A percentile compares a stretch with the other conserved stretches of the same genome.
These are phyloP conservation scores for Ophion costatus DNA, from an alignment of 2,888 invertebrate genomes.

Conservation along the genomic window DNA sequence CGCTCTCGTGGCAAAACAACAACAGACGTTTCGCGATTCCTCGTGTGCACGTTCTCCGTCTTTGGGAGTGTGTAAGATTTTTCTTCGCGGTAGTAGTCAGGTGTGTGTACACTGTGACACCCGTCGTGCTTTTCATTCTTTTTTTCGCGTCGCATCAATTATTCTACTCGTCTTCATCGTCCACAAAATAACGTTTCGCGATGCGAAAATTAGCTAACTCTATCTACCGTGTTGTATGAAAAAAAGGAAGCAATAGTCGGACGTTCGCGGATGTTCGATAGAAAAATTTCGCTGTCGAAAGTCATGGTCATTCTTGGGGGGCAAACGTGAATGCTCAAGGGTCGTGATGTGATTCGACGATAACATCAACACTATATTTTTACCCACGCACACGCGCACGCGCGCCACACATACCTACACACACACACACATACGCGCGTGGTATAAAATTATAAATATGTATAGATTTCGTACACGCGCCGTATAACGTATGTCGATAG, in stretches of 20 bases:
- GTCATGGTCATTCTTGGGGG: constrained; percentile 76
- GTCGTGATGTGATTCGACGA: constrained; percentile 71
- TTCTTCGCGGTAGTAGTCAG: constrained; percentile 25
- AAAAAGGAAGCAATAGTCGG: background rate
- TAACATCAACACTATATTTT: constrained; percentile 29
- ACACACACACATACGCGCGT: background rate
- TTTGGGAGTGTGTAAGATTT: constrained; percentile 39
- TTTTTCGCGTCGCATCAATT: constrained; percentile 23
- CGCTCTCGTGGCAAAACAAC: constrained; percentile 79
- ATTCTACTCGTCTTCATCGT: constrained; percentile 10
- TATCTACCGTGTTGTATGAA: constrained; percentile 8
- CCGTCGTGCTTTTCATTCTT: background rate
- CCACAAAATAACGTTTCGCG: background rate
- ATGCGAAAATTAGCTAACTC: too few relatives aligned
- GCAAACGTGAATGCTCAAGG: constrained; percentile 68
- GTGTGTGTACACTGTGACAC: constrained; percentile 41
- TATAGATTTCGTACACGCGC: background rate
- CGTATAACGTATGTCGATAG: constrained; percentile 7
- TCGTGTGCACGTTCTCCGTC: constrained; percentile 38
- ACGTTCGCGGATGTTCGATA: constrained; percentile 63
- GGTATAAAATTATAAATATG: background rate
- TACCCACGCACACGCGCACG: background rate
- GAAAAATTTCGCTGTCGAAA: constrained; percentile 73
- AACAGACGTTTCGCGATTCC: constrained; percentile 72
- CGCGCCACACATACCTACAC: background rate